Conservation (phyloP, 2,888 invertebrate genomes). For the Hetaerina titia region DNA sequence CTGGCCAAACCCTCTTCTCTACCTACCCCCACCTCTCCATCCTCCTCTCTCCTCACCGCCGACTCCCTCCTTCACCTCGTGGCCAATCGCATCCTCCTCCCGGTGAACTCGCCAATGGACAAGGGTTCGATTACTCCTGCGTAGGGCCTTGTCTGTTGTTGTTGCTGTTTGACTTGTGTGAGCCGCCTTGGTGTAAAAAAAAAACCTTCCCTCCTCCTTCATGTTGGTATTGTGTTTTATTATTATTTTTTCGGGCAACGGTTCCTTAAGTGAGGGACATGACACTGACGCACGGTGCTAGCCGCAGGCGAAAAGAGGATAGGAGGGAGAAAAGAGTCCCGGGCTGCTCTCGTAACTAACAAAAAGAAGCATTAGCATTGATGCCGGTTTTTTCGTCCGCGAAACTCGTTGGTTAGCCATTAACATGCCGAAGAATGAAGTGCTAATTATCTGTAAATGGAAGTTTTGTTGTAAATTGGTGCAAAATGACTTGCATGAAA, state of each 20-base stretch:
- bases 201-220: background rate
- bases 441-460: constrained; percentile 18
- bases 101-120: background rate
- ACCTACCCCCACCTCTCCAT: background rate
- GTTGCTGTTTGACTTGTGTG: background rate
- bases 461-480: constrained; percentile 23
- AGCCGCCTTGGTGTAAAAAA: background rate
- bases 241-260: background rate
- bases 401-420: background rate
- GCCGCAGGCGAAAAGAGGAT: background rate
- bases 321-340: background rate
- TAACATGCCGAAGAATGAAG: background rate
- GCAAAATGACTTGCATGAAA: background rate
- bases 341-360: background rate
- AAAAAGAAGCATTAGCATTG: background rate
- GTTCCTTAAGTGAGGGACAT: background rate
- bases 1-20: background rate
- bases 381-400: background rate
- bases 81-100: background rate
- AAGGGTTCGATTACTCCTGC: background rate
- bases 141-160: constrained; percentile 8
- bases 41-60: background rate
- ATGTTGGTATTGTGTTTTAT: constrained; percentile 12
- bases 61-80: background rate
- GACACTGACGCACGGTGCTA: background rate